A percentile compares a stretch with the other conserved stretches of the same genome.
phyloP scores from a whole-genome alignment of 1,140 invertebrate species.

The Atta colombica region DNA sequence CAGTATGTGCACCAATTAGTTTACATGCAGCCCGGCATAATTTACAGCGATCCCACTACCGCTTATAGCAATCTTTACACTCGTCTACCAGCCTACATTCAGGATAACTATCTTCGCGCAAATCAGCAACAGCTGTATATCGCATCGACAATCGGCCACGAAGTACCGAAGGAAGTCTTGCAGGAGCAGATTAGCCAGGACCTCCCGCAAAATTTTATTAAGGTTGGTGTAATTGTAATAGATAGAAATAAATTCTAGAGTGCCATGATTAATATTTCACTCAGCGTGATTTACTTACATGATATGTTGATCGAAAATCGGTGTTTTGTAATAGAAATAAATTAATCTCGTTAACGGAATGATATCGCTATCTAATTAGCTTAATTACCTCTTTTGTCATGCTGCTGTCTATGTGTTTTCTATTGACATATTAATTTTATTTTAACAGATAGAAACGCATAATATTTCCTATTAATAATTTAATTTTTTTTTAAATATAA shows the following conservation, averaged over 20 bases:
- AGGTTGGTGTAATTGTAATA: slow-evolving; percentile 64
- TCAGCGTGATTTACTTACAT: background rate
- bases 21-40: slow-evolving; percentile 77
- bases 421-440: background rate
- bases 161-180: slow-evolving; percentile 77
- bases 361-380: slow-evolving; percentile 35
- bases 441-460: background rate
- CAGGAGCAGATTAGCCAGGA: slow-evolving; percentile 76
- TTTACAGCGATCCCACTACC: slow-evolving; percentile 77
- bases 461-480: background rate
- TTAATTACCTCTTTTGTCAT: slow-evolving; percentile 31
- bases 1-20: slow-evolving; percentile 79
- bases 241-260: background rate
- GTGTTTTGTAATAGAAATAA: slow-evolving; percentile 47
- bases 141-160: slow-evolving; percentile 69
- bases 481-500: background rate
- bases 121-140: slow-evolving; percentile 75
- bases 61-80: slow-evolving; percentile 79
- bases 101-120: slow-evolving; percentile 80
- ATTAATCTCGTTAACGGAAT: slow-evolving; percentile 31
- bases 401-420: background rate
- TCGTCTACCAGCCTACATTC: slow-evolving; percentile 75
- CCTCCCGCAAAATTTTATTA: slow-evolving; percentile 74
- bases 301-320: slow-evolving; percentile 33
- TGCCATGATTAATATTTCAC: background rate